These are phyloP conservation scores for Corythucha ciliata DNA, from an alignment of 2,888 invertebrate species.

Conservation along the genomic window DNA sequence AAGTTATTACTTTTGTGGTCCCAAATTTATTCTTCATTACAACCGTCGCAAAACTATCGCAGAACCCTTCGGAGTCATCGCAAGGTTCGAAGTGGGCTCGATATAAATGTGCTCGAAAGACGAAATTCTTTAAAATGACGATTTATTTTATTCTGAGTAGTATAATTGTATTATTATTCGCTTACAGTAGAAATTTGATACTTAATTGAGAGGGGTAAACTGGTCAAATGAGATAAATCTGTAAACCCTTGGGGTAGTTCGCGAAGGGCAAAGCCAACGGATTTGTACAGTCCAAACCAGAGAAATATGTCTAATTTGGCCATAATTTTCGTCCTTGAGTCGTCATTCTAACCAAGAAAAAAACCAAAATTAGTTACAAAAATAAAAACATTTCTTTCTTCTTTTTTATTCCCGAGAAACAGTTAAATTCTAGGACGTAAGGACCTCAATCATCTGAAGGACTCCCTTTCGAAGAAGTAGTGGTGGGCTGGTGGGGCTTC, in stretches of 20 bases:
- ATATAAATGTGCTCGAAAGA: slow-evolving; percentile 18
- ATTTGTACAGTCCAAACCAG: slow-evolving; percentile 24
- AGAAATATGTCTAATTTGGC: slow-evolving; percentile 22
- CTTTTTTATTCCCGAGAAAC: too few species aligned
- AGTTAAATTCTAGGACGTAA: too few species aligned
- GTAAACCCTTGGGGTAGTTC: slow-evolving; percentile 18
- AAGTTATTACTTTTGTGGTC: slow-evolving; percentile 11
- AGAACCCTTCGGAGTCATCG: slow-evolving; percentile 12
- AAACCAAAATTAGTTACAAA: too few species aligned
- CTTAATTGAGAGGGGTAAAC: slow-evolving; percentile 14
- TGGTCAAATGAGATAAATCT: slow-evolving; percentile 5
- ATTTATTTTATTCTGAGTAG: too few species aligned
- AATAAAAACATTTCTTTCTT: too few species aligned
- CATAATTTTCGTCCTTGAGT: too few species aligned
- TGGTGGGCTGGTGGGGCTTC: too few species aligned
- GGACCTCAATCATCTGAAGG: too few species aligned
- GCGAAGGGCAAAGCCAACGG: slow-evolving; percentile 20
- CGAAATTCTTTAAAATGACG: slow-evolving; percentile 14
- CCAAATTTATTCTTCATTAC: slow-evolving; percentile 6
- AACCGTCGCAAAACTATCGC: slow-evolving; percentile 15
- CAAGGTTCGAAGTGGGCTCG: slow-evolving; percentile 24
- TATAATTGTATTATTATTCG: background rate
- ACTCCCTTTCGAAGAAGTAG: too few species aligned
- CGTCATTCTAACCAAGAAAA: too few species aligned
- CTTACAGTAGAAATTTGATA: slow-evolving; percentile 20